Percentiles rank a stretch among this genome's conserved stretches.
These are phyloP conservation scores for Vulpes ferrilata DNA, from an alignment of 2,113 vertebrate genomes.

Conservation along the genomic window DNA sequence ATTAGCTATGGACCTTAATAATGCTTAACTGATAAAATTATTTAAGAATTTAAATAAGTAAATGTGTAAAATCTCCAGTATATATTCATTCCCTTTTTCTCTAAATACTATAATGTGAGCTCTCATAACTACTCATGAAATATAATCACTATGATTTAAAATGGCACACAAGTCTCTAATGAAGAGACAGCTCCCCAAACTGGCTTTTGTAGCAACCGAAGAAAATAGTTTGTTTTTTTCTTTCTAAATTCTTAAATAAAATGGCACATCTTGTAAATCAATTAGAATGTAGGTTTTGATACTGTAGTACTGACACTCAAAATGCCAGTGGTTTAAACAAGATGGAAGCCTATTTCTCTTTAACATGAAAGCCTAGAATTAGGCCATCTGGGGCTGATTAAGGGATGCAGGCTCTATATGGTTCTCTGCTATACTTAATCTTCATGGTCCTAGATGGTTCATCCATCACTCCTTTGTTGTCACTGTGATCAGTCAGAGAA, in stretches of 20 bases:
- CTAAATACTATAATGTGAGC: background rate
- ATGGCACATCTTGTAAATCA: background rate
- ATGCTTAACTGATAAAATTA: background rate
- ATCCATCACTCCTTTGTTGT: background rate
- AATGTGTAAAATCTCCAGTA: background rate
- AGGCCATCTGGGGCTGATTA: too few relatives aligned
- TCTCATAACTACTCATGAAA: background rate
- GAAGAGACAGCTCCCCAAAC: background rate
- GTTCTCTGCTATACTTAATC: background rate
- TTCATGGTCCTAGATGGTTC: background rate
- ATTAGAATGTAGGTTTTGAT: background rate
- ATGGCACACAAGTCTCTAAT: background rate
- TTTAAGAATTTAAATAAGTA: background rate
- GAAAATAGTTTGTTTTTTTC: background rate
- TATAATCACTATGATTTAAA: background rate
- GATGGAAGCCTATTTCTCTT: background rate
- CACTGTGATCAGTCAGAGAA: background rate
- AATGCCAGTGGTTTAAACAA: background rate
- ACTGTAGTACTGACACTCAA: background rate
- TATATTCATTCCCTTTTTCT: background rate
- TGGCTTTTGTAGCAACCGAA: background rate
- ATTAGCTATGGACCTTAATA: background rate
- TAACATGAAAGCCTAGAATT: background rate
- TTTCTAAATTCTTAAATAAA: conserved; percentile 33
- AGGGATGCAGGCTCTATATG: too few relatives aligned